Evolutionary conservation across 2,113 vertebrate species (phyloP).

Genomic region (Actinemys pallida): DNA sequence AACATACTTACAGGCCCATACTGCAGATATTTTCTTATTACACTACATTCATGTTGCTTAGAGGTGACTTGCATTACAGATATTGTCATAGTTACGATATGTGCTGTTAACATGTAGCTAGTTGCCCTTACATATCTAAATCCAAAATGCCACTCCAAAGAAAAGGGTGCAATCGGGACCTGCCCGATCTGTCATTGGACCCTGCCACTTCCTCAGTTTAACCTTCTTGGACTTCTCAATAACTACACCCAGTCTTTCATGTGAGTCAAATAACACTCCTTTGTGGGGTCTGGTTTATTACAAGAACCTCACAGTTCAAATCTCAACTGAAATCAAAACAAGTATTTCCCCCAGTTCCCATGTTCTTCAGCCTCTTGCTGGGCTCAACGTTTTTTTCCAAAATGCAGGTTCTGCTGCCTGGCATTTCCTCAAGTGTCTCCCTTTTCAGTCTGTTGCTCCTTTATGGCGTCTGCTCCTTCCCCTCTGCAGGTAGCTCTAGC

Average conservation of each 20-base stretch:
- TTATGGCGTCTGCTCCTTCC: neutral
- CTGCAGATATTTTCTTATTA: neutral
- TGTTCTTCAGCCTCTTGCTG: neutral
- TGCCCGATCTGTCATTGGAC: neutral
- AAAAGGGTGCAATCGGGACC: neutral
- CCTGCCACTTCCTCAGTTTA: neutral
- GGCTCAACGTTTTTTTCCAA: neutral
- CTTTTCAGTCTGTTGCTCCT: neutral
- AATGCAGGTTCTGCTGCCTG: neutral
- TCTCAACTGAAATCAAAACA: conserved; percentile 34
- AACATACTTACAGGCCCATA: neutral
- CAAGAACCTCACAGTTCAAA: conserved; percentile 10
- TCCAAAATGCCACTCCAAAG: neutral
- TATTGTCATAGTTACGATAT: neutral
- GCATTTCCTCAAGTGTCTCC: neutral
- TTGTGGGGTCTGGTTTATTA: neutral
- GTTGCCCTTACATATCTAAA: neutral
- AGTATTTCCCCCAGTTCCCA: neutral
- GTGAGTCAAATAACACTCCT: conserved; percentile 5
- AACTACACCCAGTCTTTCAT: neutral
- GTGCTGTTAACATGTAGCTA: neutral
- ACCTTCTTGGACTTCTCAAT: neutral
- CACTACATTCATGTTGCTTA: neutral
- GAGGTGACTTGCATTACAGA: accelerated
- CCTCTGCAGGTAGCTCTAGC: accelerated